Evolutionary conservation across 2,888 invertebrate species (phyloP).

Genomic region (Eupeodes latifasciatus): DNA sequence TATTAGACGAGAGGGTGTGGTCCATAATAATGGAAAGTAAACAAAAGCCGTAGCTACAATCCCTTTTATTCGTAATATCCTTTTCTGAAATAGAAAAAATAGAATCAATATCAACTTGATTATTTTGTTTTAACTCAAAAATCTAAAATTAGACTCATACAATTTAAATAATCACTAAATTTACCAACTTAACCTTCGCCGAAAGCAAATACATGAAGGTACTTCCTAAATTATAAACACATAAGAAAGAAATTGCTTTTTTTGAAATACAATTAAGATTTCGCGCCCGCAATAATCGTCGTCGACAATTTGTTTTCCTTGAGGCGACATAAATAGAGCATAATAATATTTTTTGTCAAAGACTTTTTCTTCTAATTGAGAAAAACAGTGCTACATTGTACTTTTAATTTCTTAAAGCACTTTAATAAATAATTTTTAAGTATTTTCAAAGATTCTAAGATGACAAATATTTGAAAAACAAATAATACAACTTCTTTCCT

Average conservation of each 20-base stretch:
- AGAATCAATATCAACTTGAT: too few relatives aligned
- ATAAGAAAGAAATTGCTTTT: constrained; percentile 8
- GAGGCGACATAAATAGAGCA: neutral
- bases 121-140: neutral
- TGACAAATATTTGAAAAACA: neutral
- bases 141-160: neutral
- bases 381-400: neutral
- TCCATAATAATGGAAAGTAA: too few relatives aligned
- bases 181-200: neutral
- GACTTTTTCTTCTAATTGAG: neutral
- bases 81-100: too few relatives aligned
- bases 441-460: neutral
- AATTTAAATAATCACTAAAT: neutral
- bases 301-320: neutral
- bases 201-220: neutral
- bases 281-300: neutral
- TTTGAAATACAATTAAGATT: constrained; percentile 10
- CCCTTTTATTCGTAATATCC: too few relatives aligned
- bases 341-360: neutral
- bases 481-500: neutral
- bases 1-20: too few relatives aligned
- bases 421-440: neutral
- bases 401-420: too few relatives aligned
- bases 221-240: neutral
- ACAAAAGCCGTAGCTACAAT: too few relatives aligned